Conservation (phyloP, 1,140 invertebrate genomes). For the Leptopilina boulardi region DNA sequence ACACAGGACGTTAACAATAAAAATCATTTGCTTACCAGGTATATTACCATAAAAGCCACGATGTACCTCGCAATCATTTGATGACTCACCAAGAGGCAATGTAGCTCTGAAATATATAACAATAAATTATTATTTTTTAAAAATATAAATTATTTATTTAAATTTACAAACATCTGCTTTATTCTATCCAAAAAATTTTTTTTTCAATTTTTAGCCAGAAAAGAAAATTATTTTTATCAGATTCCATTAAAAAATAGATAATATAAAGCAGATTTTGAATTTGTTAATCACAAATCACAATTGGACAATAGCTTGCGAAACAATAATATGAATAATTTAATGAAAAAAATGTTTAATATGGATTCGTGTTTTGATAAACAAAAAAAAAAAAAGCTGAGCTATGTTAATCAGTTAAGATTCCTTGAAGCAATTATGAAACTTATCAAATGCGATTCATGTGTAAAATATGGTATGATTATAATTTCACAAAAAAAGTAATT, state of each 20-base stretch:
- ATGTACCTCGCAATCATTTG: constrained; percentile 76
- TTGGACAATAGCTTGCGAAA: constrained; percentile 37
- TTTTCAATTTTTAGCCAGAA: neutral
- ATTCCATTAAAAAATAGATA: neutral
- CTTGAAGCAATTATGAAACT: neutral
- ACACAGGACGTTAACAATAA: constrained; percentile 32
- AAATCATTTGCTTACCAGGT: constrained; percentile 65
- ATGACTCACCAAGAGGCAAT: constrained; percentile 83
- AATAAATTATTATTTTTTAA: neutral
- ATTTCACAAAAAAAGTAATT: neutral
- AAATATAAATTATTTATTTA: neutral
- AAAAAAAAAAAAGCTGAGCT: neutral
- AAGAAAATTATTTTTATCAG: too few relatives aligned
- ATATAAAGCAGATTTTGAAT: constrained; percentile 4
- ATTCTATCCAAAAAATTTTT: neutral
- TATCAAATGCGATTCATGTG: neutral
- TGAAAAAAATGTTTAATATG: neutral
- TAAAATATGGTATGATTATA: constrained; percentile 35
- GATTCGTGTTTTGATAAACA: constrained; percentile 11
- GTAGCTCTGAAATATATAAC: constrained; percentile 81
- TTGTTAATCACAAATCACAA: constrained; percentile 35
- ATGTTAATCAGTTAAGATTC: neutral
- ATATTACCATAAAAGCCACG: constrained; percentile 71
- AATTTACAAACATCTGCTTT: constrained; percentile 37
- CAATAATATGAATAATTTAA: neutral